Evolutionary conservation across 2,797 vertebrate genomes (phyloP), one percentile per base, ranked within the genome.

Genomic region (Rhinatrema bivittatum): DNA sequence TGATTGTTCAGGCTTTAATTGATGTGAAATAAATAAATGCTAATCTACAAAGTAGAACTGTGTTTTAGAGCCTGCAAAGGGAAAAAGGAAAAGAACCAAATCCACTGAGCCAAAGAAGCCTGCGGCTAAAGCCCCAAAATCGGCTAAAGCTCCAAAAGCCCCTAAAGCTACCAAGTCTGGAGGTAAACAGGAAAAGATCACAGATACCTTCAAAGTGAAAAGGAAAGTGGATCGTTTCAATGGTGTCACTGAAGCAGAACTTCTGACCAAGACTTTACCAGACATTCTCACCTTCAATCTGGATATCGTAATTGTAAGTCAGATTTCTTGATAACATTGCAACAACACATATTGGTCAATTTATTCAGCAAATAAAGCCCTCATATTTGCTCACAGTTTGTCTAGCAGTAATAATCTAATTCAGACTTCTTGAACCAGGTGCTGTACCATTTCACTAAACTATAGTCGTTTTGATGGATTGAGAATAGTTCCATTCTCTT

Each of bases 221-320:
- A 86, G 91, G 68, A 99, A 98, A 88, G 62, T 94, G 8, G 91
- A 99, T 52, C 91, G 95, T 36, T 99, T 99, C 53, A 98, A 98
- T 51, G 96, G 95, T 5, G 90, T 97, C 57, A 79, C 91, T 2
- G 96, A 99, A 72, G 95, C 95, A 11, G 96, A 99, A 36, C 90
- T 99, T 48, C 77, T 99, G 76, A 96, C 87, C 24, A 99, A 86
- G 76, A 99, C 96, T 16, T 78, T 99, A 10, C 95, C 95, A 4
- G 96, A 99, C 66, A 91, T 99, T 68, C 84, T 99, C 46, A 91
- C 87, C 14, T 81, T 88, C 72, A 95, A 97, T 72, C 74, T 99
- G 74, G 95, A 98, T 63, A 98, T 98, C 36, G 95, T 98, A 38
- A 98, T 99, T 65, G 96, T 98, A 81, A 90, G 93, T 86, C 50